Evolutionary conservation across 2,797 vertebrate species (phyloP).

Genomic region (Okamejei kenojei): DNA sequence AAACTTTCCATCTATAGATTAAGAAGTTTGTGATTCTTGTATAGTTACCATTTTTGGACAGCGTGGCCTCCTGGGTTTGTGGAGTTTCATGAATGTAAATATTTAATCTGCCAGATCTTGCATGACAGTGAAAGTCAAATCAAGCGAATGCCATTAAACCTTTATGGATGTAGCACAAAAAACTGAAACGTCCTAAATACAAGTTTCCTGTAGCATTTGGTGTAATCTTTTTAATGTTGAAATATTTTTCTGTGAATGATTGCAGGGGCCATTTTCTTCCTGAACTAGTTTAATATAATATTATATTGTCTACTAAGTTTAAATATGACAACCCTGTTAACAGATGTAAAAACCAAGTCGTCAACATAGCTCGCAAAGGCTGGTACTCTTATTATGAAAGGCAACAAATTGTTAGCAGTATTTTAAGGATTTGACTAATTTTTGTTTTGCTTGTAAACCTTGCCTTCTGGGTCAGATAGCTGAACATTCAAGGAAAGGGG

Average conservation of each 20-base stretch:
- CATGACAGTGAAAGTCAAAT: background rate
- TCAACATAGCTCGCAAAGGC: background rate
- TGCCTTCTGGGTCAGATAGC: background rate
- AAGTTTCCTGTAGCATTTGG: background rate
- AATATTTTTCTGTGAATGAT: background rate
- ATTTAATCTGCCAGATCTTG: background rate
- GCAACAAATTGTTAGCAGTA: background rate
- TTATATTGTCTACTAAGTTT: background rate
- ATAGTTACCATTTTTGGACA: background rate
- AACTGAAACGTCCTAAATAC: background rate
- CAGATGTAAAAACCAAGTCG: background rate
- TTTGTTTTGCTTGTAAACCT: background rate
- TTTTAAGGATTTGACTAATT: background rate
- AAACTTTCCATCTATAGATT: background rate
- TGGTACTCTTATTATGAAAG: background rate
- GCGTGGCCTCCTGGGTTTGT: background rate
- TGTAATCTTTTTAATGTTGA: constrained; percentile 4
- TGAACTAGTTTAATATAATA: background rate
- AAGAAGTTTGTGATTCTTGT: background rate
- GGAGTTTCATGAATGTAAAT: background rate
- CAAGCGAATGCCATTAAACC: background rate
- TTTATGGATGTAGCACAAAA: background rate
- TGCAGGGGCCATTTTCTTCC: background rate
- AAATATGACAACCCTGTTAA: background rate
- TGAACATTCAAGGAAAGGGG: background rate